Evolutionary conservation across 30 jellyfish, hydroid and myxozoan species (phyloP).

Genomic region (Calvadosia cruxmelitensis): DNA sequence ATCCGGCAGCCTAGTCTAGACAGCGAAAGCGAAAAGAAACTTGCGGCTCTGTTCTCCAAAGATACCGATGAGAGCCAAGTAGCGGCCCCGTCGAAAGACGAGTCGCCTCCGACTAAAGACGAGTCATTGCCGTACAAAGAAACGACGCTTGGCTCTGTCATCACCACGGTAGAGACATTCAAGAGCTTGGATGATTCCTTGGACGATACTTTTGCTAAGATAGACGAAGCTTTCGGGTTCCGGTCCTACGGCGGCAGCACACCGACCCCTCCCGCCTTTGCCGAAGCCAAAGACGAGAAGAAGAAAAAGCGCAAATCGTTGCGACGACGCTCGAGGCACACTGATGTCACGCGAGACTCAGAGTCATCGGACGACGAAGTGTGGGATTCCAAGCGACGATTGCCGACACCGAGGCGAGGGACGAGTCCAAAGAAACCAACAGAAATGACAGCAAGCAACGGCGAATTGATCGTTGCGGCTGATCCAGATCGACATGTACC

Average conservation of each 20-base stretch:
- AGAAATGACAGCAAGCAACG: conserved; percentile 9
- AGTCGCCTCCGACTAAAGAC: not conserved
- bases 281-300: conserved; percentile 19
- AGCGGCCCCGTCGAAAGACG: conserved; percentile 13
- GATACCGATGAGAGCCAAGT: conserved; percentile 3
- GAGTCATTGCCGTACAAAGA: conserved; percentile 27
- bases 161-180: conserved; percentile 14
- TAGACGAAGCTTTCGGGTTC: conserved; percentile 88
- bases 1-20: not conserved
- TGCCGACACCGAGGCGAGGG: not conserved
- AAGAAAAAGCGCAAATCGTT: conserved; percentile 1
- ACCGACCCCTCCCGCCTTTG: conserved; percentile 11
- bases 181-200: conserved; percentile 29
- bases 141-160: conserved; percentile 22
- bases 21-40: not conserved
- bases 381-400: conserved; percentile 9
- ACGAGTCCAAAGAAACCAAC: conserved; percentile 5
- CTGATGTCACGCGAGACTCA: conserved; percentile 1
- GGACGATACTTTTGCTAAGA: conserved; percentile 67
- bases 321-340: conserved; percentile 28
- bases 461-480: not conserved
- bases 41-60: too few relatives aligned
- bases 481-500: not conserved
- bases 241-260: conserved; percentile 26
- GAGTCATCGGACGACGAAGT: conserved; percentile 58